Evolutionary conservation across 2,113 vertebrate species (phyloP).

Genomic region (Myotis brandtii): DNA sequence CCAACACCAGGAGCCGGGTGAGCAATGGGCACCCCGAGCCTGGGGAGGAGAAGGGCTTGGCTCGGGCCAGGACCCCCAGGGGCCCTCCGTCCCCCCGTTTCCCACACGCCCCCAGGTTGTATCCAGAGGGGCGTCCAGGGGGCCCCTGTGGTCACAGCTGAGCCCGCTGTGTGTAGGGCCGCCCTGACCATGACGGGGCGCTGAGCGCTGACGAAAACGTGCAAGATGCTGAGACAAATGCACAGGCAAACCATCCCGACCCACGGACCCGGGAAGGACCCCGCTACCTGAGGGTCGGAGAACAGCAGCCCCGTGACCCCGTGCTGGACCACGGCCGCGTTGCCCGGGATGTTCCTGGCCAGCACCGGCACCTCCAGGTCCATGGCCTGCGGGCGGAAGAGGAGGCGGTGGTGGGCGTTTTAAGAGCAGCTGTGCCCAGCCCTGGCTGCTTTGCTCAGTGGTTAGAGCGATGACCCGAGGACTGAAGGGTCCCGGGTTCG

Average conservation of each 20-base stretch:
- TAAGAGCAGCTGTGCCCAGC: fast-evolving
- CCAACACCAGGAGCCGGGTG: no score
- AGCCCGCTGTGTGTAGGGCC: fast-evolving
- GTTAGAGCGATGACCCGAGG: no score
- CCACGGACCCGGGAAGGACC: fast-evolving
- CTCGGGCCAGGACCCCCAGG: fast-evolving
- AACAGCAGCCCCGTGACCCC: conserved; percentile 92
- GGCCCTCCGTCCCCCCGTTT: fast-evolving
- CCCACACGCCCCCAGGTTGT: background rate
- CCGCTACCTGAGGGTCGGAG: conserved; percentile 91
- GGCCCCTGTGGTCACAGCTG: background rate
- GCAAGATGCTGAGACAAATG: fast-evolving
- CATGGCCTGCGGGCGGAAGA: conserved; percentile 90
- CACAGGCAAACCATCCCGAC: fast-evolving
- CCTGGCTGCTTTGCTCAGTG: no score
- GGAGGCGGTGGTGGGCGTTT: fast-evolving
- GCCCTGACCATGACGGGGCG: fast-evolving
- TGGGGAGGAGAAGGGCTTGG: no score
- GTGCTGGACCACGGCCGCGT: conserved; percentile 91
- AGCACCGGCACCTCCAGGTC: conserved; percentile 92
- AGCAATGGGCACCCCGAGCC: no score
- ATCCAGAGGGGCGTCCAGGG: fast-evolving
- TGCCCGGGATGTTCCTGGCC: conserved; percentile 94
- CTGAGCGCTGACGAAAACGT: fast-evolving
- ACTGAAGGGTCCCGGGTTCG: no score